Evolutionary conservation across 2,888 invertebrate species (phyloP).

Genomic region (Trissolcus brochymenae): DNA sequence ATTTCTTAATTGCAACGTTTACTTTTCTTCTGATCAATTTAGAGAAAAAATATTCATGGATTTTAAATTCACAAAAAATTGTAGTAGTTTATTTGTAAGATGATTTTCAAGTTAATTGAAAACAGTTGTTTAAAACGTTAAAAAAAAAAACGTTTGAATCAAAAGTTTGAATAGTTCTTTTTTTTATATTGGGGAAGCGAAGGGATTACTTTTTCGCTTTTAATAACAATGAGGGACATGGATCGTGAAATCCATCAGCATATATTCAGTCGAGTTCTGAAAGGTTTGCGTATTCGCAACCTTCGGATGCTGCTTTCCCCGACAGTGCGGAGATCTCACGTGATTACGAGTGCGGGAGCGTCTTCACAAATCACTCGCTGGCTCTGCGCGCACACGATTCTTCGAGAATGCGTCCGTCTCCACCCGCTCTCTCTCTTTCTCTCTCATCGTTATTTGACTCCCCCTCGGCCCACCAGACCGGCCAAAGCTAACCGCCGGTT

Average conservation of each 20-base stretch:
- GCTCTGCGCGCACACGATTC: constrained; percentile 59
- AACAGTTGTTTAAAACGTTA: background rate
- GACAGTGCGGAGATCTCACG: constrained; percentile 74
- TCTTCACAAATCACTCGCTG: constrained; percentile 76
- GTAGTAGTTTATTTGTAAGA: no score
- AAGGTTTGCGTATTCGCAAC: constrained; percentile 56
- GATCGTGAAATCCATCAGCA: background rate
- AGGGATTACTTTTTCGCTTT: constrained; percentile 25
- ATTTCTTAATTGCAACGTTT: constrained; percentile 10
- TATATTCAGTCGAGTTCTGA: constrained; percentile 15
- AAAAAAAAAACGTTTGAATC: no score
- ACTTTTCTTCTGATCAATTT: background rate
- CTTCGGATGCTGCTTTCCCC: constrained; percentile 60
- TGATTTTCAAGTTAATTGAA: background rate
- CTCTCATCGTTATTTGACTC: constrained; percentile 37
- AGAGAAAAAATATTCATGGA: background rate
- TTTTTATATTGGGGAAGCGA: no score
- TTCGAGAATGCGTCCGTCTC: constrained; percentile 54
- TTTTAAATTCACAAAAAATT: no score
- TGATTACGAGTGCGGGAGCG: constrained; percentile 75
- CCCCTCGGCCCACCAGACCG: constrained; percentile 18
- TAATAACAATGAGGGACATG: constrained; percentile 74
- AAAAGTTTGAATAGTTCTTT: no score
- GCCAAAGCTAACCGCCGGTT: constrained; percentile 56
- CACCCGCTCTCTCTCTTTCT: constrained; percentile 45